Conservation (phyloP, 2,113 vertebrate species). For the Morone saxatilis region DNA sequence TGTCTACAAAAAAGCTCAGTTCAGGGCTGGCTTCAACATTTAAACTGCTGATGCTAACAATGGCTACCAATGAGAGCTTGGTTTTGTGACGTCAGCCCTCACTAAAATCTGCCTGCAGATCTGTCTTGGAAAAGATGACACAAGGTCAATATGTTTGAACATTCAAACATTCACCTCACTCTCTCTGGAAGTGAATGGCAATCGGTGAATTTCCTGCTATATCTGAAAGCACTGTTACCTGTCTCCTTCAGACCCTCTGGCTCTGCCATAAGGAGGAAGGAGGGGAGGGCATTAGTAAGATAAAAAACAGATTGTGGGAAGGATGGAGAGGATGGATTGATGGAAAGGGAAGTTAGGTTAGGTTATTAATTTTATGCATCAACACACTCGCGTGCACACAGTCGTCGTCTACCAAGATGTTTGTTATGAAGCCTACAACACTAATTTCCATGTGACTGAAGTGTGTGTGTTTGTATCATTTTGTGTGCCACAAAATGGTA, state of each 20-base stretch:
- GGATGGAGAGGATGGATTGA: conserved; percentile 3
- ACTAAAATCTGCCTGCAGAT: neutral
- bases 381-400: conserved; percentile 30
- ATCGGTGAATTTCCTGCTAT: neutral
- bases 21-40: no score
- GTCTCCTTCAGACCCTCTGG: neutral
- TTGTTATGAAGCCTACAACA: conserved; percentile 12
- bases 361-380: conserved; percentile 47
- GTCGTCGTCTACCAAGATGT: conserved; percentile 5
- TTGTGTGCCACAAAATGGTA: neutral
- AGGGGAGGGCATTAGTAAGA: conserved; percentile 25
- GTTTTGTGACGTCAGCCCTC: neutral
- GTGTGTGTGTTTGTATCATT: conserved; percentile 10
- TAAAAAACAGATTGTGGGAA: conserved; percentile 11
- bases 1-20: no score
- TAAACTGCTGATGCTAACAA: neutral
- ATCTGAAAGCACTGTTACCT: neutral
- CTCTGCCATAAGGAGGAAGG: conserved; percentile 31
- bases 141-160: conserved; percentile 14
- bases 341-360: conserved; percentile 7
- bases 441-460: conserved; percentile 3
- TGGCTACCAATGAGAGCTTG: neutral
- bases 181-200: neutral
- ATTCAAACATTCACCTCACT: conserved; percentile 3
- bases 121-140: conserved; percentile 20